Conservation (phyloP, 2,888 invertebrate genomes). For the Portevinia maculata region DNA sequence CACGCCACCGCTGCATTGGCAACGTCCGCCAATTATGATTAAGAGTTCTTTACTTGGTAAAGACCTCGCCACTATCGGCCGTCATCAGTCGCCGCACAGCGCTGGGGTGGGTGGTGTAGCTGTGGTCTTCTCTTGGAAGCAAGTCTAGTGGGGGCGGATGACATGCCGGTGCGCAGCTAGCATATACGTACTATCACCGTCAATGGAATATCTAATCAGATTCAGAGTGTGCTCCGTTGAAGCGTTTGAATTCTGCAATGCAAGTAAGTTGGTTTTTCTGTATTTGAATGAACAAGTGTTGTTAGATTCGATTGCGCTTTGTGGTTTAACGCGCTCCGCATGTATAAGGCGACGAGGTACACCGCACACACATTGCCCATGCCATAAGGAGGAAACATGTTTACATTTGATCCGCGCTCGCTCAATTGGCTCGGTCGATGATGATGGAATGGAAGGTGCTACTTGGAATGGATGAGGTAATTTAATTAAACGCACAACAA, state of each 20-base stretch:
- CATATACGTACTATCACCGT: conserved; percentile 27
- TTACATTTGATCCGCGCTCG: conserved; percentile 67
- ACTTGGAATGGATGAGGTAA: conserved; percentile 73
- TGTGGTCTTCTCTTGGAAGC: conserved; percentile 60
- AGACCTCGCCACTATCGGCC: conserved; percentile 61
- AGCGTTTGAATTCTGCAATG: conserved; percentile 52
- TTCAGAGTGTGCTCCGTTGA: conserved; percentile 59
- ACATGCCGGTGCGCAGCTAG: conserved; percentile 53
- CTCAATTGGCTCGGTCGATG: conserved; percentile 60
- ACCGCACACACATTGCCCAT: conserved; percentile 28
- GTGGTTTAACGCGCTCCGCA: conserved; percentile 62
- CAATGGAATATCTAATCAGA: conserved; percentile 71
- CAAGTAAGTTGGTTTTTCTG: conserved; percentile 28
- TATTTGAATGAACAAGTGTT: conserved; percentile 38
- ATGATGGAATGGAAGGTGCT: conserved; percentile 62
- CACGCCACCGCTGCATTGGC: conserved; percentile 44
- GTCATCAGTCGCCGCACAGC: conserved; percentile 6
- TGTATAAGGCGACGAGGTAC: conserved; percentile 10
- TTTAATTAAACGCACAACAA: conserved; percentile 73
- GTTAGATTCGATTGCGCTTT: conserved; percentile 62
- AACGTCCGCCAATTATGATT: conserved; percentile 58
- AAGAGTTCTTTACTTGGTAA: conserved; percentile 71
- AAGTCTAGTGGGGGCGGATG: conserved; percentile 65
- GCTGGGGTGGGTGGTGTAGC: background rate
- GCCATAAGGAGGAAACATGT: conserved; percentile 68